Evolutionary conservation across 2,113 vertebrate genomes (phyloP).

Genomic region (Cebus imitator): DNA sequence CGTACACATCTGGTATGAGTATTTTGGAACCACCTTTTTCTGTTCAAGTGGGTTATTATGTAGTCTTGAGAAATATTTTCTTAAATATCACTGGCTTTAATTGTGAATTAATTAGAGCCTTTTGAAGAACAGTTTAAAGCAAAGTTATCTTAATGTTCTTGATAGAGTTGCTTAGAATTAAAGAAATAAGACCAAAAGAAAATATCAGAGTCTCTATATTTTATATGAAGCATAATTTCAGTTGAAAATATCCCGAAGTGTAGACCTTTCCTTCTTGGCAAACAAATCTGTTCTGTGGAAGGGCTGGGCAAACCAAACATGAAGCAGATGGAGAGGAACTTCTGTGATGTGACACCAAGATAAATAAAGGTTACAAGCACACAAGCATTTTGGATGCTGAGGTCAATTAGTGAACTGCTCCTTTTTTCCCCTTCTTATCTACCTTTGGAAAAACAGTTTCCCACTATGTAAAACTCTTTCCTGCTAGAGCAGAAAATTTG

Average conservation of each 20-base stretch:
- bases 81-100: conserved; percentile 24
- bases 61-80: neutral
- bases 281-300: neutral
- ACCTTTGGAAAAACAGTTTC: conserved; percentile 52
- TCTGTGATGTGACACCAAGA: conserved; percentile 71
- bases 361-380: conserved; percentile 66
- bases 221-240: neutral
- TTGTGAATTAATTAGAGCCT: neutral
- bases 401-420: conserved; percentile 29
- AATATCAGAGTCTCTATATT: neutral
- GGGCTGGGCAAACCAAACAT: conserved; percentile 49
- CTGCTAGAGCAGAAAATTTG: conserved; percentile 36
- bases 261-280: conserved; percentile 27
- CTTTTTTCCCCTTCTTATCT: neutral
- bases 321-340: conserved; percentile 57
- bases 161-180: conserved; percentile 39
- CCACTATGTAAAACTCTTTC: neutral
- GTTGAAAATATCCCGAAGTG: conserved; percentile 21
- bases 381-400: conserved; percentile 20
- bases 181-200: neutral
- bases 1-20: neutral
- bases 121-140: conserved; percentile 23
- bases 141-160: neutral
- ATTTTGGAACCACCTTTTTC: neutral
- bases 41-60: neutral